These are phyloP conservation scores for Kobus ellipsiprymnus DNA, from an alignment of 2,113 vertebrate genomes.

Conservation along the genomic window DNA sequence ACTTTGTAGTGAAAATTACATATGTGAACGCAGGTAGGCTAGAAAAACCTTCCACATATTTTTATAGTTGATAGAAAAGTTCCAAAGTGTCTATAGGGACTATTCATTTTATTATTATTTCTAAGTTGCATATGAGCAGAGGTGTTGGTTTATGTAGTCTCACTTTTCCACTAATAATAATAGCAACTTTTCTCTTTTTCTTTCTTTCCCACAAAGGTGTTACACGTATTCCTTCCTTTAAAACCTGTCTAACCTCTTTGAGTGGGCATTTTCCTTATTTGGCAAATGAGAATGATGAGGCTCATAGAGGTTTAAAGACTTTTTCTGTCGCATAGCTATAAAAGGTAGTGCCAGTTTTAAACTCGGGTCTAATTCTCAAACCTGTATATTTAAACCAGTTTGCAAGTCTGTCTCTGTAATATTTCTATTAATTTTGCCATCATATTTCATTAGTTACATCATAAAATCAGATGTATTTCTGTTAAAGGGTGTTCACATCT, in stretches of 20 bases:
- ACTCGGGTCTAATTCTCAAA: background rate
- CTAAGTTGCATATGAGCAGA: background rate
- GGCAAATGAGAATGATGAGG: background rate
- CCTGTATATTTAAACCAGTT: background rate
- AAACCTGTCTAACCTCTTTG: background rate
- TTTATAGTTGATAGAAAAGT: background rate
- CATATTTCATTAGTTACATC: background rate
- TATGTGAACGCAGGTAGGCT: background rate
- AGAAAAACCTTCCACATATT: background rate
- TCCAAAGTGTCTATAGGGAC: background rate
- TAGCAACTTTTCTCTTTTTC: background rate
- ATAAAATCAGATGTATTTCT: background rate
- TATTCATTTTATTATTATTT: background rate
- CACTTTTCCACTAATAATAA: background rate
- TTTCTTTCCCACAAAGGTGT: background rate
- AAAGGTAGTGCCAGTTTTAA: background rate
- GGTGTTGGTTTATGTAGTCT: background rate
- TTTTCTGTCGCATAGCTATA: background rate
- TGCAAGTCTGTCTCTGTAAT: background rate
- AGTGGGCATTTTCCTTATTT: background rate
- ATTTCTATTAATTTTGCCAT: background rate
- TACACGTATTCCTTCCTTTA: background rate
- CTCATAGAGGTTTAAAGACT: background rate
- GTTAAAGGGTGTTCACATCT: background rate
- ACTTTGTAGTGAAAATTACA: slow-evolving; percentile 5